phyloP scores from a whole-genome alignment of 2,888 invertebrate genomes.

The Drosophila demipolita region DNA sequence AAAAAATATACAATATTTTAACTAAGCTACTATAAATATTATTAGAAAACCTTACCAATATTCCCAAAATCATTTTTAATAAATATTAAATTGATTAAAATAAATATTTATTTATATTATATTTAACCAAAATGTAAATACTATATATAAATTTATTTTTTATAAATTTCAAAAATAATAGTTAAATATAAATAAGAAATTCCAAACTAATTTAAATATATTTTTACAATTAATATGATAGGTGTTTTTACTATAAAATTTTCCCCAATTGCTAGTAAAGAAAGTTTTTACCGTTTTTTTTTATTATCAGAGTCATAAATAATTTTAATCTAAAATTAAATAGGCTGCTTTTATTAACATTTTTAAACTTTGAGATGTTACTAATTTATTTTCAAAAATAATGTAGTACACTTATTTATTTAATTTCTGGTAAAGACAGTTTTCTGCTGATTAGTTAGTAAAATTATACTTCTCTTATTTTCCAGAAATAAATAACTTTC shows the following conservation, averaged over 20 bases:
- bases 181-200: neutral
- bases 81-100: too few relatives aligned
- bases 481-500: neutral
- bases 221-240: neutral
- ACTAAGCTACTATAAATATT: neutral
- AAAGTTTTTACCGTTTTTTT: neutral
- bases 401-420: too few relatives aligned
- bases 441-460: neutral
- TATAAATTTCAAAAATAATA: accelerated
- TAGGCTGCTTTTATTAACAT: too few relatives aligned
- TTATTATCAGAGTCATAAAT: too few relatives aligned
- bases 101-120: neutral
- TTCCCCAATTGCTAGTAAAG: neutral
- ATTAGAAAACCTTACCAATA: neutral
- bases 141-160: neutral
- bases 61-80: neutral
- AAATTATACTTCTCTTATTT: neutral
- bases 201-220: neutral
- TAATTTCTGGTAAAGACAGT: neutral
- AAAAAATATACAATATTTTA: neutral
- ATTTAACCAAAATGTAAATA: neutral
- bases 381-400: too few relatives aligned
- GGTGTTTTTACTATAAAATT: neutral
- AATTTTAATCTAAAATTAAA: too few relatives aligned
- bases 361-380: too few relatives aligned